Conservation (phyloP, 2,888 invertebrate genomes). For the Horisme vitalbata region DNA sequence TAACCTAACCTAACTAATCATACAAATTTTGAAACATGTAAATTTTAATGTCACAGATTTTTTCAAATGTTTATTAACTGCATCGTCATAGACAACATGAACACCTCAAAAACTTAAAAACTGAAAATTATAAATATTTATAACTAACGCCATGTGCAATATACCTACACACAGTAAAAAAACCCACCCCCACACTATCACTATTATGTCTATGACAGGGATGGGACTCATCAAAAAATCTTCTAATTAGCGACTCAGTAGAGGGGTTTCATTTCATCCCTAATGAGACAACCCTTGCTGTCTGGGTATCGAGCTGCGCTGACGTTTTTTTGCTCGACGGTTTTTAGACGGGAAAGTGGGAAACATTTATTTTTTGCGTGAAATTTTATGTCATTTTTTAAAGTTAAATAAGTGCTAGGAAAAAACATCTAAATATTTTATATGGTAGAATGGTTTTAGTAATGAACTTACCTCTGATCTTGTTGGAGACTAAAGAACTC, state of each 20-base stretch:
- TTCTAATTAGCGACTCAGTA: slow-evolving; percentile 61
- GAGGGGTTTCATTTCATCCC: slow-evolving; percentile 28
- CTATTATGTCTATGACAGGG: slow-evolving; percentile 10
- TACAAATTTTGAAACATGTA: no score
- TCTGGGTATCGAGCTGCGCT: slow-evolving; percentile 37
- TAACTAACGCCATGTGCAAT: background rate
- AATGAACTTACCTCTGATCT: no score
- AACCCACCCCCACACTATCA: background rate
- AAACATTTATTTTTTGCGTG: background rate
- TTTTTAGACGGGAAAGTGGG: background rate
- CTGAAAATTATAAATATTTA: background rate
- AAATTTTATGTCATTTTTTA: no score
- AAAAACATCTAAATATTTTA: no score
- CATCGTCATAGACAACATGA: no score
- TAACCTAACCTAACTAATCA: no score
- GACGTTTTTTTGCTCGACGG: slow-evolving; percentile 7
- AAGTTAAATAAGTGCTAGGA: no score
- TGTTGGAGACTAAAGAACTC: no score
- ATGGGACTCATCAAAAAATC: slow-evolving; percentile 46
- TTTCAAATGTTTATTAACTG: no score
- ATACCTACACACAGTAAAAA: background rate
- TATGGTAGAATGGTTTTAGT: no score
- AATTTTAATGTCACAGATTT: no score
- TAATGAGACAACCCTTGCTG: slow-evolving; percentile 69
- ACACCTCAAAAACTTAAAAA: no score